A percentile compares a stretch with the other conserved stretches of the same genome.
Conservation (phyloP, 2,113 vertebrate genomes). For the Gallinago paraguaiae region DNA sequence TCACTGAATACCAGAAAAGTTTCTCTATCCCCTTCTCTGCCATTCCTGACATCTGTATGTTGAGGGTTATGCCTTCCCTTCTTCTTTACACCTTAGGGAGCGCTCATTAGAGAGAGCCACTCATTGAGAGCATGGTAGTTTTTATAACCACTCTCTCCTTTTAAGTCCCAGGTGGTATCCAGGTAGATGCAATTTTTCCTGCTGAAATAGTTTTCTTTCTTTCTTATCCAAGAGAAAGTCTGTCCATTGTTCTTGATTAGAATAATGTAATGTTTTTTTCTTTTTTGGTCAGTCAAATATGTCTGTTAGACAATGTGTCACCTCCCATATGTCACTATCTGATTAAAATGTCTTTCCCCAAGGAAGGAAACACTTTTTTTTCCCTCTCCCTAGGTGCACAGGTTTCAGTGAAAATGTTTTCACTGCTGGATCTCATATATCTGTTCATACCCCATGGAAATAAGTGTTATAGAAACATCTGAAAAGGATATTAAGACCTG, state of each 20-base stretch:
- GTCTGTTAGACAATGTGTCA: not conserved
- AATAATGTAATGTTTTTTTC: not conserved
- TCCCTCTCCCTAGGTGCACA: rapidly evolving
- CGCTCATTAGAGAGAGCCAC: not conserved
- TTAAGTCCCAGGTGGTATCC: not conserved
- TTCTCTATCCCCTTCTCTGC: not conserved
- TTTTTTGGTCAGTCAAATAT: not conserved
- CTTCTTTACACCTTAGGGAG: not conserved
- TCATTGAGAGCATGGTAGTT: not conserved
- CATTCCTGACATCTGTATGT: not conserved
- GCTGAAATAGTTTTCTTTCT: not conserved
- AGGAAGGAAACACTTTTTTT: not conserved
- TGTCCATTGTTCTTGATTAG: not conserved
- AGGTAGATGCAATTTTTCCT: not conserved
- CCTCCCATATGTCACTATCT: not conserved
- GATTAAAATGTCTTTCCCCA: not conserved
- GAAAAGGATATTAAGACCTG: not conserved
- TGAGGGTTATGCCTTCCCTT: not conserved
- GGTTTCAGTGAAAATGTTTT: not conserved
- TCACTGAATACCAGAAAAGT: not conserved
- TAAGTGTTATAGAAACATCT: not conserved
- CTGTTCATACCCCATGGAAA: not conserved
- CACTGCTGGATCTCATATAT: not conserved
- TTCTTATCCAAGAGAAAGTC: not conserved
- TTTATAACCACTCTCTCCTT: not conserved